Base-by-base conservation (phyloP, 2,113 vertebrate species). In the Pitta sordida region DNA sequence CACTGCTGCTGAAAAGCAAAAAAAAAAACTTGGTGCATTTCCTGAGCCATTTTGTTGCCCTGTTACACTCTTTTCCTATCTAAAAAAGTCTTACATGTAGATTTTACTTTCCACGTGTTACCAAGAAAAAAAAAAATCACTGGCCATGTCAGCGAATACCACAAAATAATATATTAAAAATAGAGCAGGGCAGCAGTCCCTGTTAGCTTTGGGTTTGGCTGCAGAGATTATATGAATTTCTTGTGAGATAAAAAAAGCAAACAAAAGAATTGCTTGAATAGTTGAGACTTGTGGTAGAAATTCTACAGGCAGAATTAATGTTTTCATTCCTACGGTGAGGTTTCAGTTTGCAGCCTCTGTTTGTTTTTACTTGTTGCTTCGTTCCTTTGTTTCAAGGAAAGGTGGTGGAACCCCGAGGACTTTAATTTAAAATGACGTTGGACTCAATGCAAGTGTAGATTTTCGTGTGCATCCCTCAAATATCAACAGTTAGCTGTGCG, bases 1-100 rank as follows among this genome's bases (percentile, higher is more conserved):
- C 39, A 11, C 30, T 29, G 24, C 0, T 0, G 37, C 49, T 80
- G 53, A 53, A n/a, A n/a, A n/a, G n/a, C n/a, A n/a, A n/a, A n/a
- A n/a, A n/a, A n/a, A 15, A n/a, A 75, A 80, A 37, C 14, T 24
- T 21, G 46, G 79, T 29, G 4, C 46, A 5, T 74, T 86, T 83
- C 63, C 41, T 53, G 44, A 64, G 62, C 1, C 2, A 13, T 43
- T 58, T 78, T 75, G 15, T 56, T 92, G 56, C 8, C 15, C 19
- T 81, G 2, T 44, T 43, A 44, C 16, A 13, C 6, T 59, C 20
- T 26, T 46, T 79, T 59, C 43, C 17, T 8, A 23, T 13, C 2
- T 34, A 21, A 76, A 46, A 73, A 86, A 39, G 60, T 29, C 26
- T 56, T 56, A 26, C 1, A 2, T 59, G 30, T 53, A 24, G 14